These are phyloP conservation scores for Cosmopolites sordidus DNA, from an alignment of 2,888 invertebrate species.

Conservation along the genomic window DNA sequence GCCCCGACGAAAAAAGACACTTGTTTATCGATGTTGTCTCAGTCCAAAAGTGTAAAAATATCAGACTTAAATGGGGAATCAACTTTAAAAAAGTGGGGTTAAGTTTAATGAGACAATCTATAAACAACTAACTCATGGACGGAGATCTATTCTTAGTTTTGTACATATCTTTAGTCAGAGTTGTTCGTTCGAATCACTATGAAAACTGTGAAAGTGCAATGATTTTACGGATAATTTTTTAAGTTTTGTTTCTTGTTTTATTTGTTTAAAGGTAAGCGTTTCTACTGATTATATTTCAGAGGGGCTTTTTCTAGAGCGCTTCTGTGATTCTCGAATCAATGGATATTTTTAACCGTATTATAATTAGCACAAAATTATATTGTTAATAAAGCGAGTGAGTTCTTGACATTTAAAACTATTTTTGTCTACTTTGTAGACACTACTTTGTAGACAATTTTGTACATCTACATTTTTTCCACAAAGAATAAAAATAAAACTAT, in stretches of 20 bases:
- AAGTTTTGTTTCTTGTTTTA: slow-evolving; percentile 24
- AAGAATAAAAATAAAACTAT: no score
- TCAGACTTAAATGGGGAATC: slow-evolving; percentile 30
- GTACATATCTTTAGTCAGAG: slow-evolving; percentile 43
- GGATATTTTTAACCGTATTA: slow-evolving; percentile 1
- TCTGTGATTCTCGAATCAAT: neutral
- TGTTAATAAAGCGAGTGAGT: slow-evolving; percentile 13
- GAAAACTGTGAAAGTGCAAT: slow-evolving; percentile 42
- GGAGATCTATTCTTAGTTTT: slow-evolving; percentile 47
- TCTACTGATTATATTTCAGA: slow-evolving; percentile 1
- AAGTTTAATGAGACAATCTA: slow-evolving; percentile 41
- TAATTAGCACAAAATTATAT: slow-evolving; percentile 1
- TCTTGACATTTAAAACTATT: slow-evolving; percentile 30
- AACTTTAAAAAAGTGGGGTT: slow-evolving; percentile 43
- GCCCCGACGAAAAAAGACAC: no score
- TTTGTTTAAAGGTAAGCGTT: slow-evolving; percentile 19
- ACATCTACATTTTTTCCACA: neutral
- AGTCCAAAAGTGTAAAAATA: slow-evolving; percentile 23
- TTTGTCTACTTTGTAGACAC: slow-evolving; percentile 14
- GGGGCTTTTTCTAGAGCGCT: neutral
- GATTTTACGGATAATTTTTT: slow-evolving; percentile 35
- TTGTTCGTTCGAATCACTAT: slow-evolving; percentile 37
- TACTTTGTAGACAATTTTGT: no score
- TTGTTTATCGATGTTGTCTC: no score
- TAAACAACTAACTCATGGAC: slow-evolving; percentile 47